phyloP scores from a whole-genome alignment of 2,888 invertebrate genomes.

The Euclidia mi region DNA sequence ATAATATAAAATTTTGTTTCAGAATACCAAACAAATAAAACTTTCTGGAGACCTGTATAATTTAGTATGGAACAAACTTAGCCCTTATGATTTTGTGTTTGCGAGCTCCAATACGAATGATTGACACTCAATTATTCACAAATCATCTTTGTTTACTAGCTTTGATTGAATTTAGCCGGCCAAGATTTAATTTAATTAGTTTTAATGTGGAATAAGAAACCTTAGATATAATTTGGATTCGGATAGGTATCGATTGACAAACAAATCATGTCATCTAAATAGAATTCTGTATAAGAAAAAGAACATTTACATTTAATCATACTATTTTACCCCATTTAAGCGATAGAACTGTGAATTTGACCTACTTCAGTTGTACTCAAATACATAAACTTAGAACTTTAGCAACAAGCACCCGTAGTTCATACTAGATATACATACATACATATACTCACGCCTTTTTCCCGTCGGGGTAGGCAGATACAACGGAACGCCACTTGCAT shows the following conservation, averaged over 20 bases:
- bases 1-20: slow-evolving; percentile 5
- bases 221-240: slow-evolving; percentile 2
- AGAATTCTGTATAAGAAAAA: too few relatives aligned
- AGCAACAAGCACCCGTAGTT: too few relatives aligned
- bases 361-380: too few relatives aligned
- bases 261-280: too few relatives aligned
- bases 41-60: neutral
- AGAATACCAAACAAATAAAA: slow-evolving; percentile 8
- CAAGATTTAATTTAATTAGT: slow-evolving; percentile 13
- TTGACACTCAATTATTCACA: slow-evolving; percentile 17
- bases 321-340: too few relatives aligned
- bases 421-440: too few relatives aligned
- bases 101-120: slow-evolving; percentile 2
- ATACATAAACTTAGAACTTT: too few relatives aligned
- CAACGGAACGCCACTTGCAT: too few relatives aligned
- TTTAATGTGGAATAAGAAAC: neutral
- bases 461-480: too few relatives aligned
- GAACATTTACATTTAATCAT: too few relatives aligned
- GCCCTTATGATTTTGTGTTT: slow-evolving; percentile 3
- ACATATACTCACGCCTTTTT: too few relatives aligned
- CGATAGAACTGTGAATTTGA: too few relatives aligned
- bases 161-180: slow-evolving; percentile 10
- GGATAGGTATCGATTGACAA: neutral
- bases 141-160: slow-evolving; percentile 12
- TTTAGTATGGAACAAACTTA: neutral